Evolutionary conservation across 1,140 invertebrate genomes (phyloP).

Genomic region (Calycopis cecrops): DNA sequence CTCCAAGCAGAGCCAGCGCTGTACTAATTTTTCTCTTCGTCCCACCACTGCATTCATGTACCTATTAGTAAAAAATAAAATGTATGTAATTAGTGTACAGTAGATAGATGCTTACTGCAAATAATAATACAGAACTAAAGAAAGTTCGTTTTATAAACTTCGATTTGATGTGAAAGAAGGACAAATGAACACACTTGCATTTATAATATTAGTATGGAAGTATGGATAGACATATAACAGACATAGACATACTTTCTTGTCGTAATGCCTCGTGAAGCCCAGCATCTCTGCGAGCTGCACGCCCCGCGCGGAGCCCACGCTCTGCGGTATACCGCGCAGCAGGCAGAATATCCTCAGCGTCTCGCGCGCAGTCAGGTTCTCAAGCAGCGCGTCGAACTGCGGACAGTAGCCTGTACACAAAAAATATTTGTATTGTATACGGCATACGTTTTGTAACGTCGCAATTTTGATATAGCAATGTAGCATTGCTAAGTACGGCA

Average conservation of each 20-base stretch:
- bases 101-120: no score
- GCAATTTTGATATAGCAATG: no score
- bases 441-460: no score
- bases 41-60: conserved; percentile 88
- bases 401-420: conserved; percentile 80
- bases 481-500: no score
- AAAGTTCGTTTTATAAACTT: neutral
- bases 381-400: conserved; percentile 85
- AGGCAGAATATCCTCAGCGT: conserved; percentile 83
- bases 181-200: no score
- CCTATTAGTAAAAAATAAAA: conserved; percentile 36
- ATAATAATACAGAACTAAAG: no score
- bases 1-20: conserved; percentile 93
- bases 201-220: no score
- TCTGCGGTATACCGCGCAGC: conserved; percentile 79
- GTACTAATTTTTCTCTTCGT: conserved; percentile 97
- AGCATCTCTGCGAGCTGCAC: conserved; percentile 53
- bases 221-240: neutral
- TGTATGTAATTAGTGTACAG: neutral
- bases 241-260: conserved; percentile 67
- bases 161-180: no score
- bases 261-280: conserved; percentile 71
- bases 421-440: neutral
- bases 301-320: conserved; percentile 43
- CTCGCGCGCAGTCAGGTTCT: conserved; percentile 84